Evolutionary conservation across 2,113 vertebrate genomes (phyloP), one percentile per base, ranked within the genome.

Genomic region (Neolamprologus devosi): DNA sequence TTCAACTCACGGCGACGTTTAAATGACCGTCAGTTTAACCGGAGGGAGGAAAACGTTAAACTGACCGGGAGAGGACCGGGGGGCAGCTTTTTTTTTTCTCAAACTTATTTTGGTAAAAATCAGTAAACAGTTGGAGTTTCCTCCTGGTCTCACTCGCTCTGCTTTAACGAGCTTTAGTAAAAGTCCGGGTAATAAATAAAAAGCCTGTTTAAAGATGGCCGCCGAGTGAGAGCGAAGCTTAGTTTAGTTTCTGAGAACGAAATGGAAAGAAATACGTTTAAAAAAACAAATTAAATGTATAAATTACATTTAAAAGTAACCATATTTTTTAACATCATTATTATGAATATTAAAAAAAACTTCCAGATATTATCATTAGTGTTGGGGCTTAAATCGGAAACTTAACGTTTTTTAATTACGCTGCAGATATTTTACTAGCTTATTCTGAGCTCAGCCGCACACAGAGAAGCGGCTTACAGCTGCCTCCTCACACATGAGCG

Each of bases 181-280:
- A 19, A 60, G 28, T 60, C 13, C 12, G 3, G 4, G 21, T 54
- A 12, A 28, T 28, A 28, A 58, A 60, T 30, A 60, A 60, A 37
- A 65, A 37, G 4, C 4, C 33, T 37, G 1, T 35, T 1, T 35
- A 33, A n/a, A 63, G 30, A 35, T 35, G 58, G 30, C 30, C 17
- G 58, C 58, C 58, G 58, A 0, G 58, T 35, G 3, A 37, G 0
- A 0, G 9, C 10, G 17, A 63, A 0, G 26, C 1, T 17, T 28
- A 30, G 26, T 55, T 23, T 55, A 4, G 21, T 60, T 3, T 60
- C 26, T 60, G 28, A 35, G 30, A 63, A 63, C 16, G 28, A 63
- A 63, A 60, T 60, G 16, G 1, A 60, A 60, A 19, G 5, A 60
- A 60, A 63, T 5, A 35, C 16, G 30, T 63, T 63, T 5, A n/a